Base-by-base conservation (phyloP, 1,140 invertebrate genomes). In the Hormaphis cornu region DNA sequence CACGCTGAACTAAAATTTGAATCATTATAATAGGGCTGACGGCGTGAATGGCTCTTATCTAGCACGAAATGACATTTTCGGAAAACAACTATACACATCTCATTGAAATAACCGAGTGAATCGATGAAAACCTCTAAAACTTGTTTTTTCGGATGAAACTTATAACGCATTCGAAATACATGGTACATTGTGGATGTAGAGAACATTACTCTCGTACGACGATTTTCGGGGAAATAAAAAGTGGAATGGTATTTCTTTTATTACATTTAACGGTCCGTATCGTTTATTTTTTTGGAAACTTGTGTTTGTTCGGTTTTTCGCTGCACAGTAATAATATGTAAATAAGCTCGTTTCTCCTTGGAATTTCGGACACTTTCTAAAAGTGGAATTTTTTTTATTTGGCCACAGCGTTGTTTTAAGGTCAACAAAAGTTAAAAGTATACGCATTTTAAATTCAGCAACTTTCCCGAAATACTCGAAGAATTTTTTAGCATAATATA, bases 391-490 rank as follows among this genome's bases (percentile, higher is more conserved):
- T 46, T n/a, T 28, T 63, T 46, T 26, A 14, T 14, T 44, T 8
- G 58, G 28, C 14, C 40, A 63, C 58, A 46, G 42, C n/a, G 58
- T 63, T 63, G 22, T 46, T 26, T 46, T 20, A 26, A 46, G 26
- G 40, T 40, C 42, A 30, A 63, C 24, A 46, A 46, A 46, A 30
- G 58, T 63, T 63, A 63, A 63, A 30, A 44, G 37, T 28, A 46
- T n/a, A n/a, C n/a, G n/a, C n/a, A n/a, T 63, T 63, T 63, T 63
- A 46, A 63, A 63, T 63, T 63, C 58, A 30, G 16, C 30, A 46
- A 63, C 40, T 63, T 63, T 46, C 46, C 16, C 9, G 3, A 42
- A 46, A 63, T 63, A 30, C 58, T 63, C 58, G 28, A 30, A 40
- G 26, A n/a, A n/a, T n/a, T n/a, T n/a, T n/a, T n/a, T n/a, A n/a